phyloP scores from a whole-genome alignment of 2,888 invertebrate species.

The Adelognathus sp. region DNA sequence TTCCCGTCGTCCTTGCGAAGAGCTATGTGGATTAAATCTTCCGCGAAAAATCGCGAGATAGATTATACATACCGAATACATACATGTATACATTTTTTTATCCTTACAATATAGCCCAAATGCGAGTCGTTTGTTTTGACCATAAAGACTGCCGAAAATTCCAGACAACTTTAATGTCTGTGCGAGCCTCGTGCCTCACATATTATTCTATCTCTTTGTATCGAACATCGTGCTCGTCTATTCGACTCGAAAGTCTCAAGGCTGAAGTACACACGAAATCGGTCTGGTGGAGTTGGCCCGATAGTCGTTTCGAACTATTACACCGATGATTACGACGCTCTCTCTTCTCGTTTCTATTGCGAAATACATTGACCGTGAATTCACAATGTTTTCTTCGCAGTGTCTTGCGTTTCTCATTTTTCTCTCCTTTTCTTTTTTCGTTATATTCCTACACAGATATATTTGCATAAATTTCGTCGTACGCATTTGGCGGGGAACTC shows the following conservation, averaged over 20 bases:
- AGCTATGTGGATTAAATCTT: neutral
- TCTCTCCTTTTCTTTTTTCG: neutral
- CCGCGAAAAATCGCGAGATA: neutral
- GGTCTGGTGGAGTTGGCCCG: neutral
- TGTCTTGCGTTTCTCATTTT: neutral
- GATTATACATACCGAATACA: too few relatives aligned
- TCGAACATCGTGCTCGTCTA: neutral
- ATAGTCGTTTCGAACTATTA: neutral
- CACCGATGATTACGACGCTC: neutral
- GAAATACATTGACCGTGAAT: conserved; percentile 6
- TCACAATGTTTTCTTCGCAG: conserved; percentile 9
- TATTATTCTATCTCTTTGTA: neutral
- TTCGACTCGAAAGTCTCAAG: conserved; percentile 13
- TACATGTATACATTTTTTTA: neutral
- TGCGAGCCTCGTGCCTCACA: neutral
- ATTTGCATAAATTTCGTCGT: conserved; percentile 11
- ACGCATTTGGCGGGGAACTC: neutral
- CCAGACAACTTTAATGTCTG: neutral
- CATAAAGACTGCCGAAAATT: neutral
- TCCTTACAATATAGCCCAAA: neutral
- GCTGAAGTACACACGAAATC: neutral
- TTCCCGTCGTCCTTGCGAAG: conserved; percentile 33
- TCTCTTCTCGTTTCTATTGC: neutral
- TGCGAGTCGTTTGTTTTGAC: neutral
- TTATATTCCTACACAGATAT: neutral